Evolutionary conservation across 2,888 invertebrate species (phyloP).

Genomic region (Galerucella pusilla): DNA sequence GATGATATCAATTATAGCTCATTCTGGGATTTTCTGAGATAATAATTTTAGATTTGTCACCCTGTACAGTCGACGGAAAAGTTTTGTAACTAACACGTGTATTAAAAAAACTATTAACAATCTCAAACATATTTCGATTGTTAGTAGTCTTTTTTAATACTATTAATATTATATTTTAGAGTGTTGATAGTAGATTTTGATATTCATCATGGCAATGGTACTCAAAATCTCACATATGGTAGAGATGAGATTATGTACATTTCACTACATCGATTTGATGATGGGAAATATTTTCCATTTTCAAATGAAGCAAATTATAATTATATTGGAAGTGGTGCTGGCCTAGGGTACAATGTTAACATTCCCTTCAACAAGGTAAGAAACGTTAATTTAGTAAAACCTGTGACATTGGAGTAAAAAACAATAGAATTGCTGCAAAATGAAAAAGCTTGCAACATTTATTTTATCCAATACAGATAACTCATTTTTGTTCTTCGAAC

Average conservation of each 20-base stretch:
- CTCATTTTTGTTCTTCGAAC: no score
- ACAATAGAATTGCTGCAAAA: no score
- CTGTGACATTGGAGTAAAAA: background rate
- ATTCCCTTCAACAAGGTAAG: constrained; percentile 89
- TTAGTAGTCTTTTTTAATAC: background rate
- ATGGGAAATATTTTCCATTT: constrained; percentile 88
- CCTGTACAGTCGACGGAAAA: no score
- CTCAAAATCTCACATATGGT: constrained; percentile 82
- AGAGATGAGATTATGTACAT: constrained; percentile 86
- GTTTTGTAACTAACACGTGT: no score
- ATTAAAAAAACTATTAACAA: no score
- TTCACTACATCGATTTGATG: constrained; percentile 92
- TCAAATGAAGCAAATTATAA: constrained; percentile 75
- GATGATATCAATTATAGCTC: no score
- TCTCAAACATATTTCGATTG: no score
- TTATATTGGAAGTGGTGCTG: constrained; percentile 74
- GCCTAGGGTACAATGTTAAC: constrained; percentile 89
- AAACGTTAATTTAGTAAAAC: constrained; percentile 15
- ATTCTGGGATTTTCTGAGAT: no score
- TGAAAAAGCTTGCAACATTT: no score
- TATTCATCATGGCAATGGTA: constrained; percentile 96
- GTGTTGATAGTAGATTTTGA: constrained; percentile 93
- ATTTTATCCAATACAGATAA: no score
- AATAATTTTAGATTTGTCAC: no score
- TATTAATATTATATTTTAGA: constrained; percentile 62